Evolutionary conservation across 1,140 invertebrate species (phyloP), one percentile per base, ranked within the genome.

Genomic region (Atta cephalotes): DNA sequence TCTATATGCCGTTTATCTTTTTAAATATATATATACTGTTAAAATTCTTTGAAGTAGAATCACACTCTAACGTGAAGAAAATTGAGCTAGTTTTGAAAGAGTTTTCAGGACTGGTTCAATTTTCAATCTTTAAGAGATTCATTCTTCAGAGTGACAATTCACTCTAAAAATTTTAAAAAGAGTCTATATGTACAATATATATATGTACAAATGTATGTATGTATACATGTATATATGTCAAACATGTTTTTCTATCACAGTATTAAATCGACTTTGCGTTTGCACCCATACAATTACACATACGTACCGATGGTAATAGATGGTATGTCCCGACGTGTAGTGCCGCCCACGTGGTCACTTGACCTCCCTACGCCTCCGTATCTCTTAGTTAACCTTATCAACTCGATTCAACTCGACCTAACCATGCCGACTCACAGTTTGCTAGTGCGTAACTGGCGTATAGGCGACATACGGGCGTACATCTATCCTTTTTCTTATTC

Each of bases 371-470:
- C 94, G 94, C 94, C 94, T 92, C 93, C 94, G 91, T 93, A 94
- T 93, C 92, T 93, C 90, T 91, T 89, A 94, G 92, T 95, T 95
- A 95, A 95, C 94, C 94, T 95, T 95, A 95, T 95, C 93, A 95
- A 95, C 91, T 93, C 89, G 92, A 92, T 91, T 93, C 92, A 92
- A 94, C 92, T 93, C 91, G 92, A 93, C 89, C 92, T 93, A 94
- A 94, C 93, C 92, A 88, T 81, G 88, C 85, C 85, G 77, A 86
- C 39, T 88, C 89, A 86, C 80, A 62, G 80, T 62, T 84, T 76
- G 56, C 70, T 62, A 76, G 80, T 35, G 80, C 80, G 68, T 76
- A 84, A 84, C 80, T 58, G 56, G 31, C 39, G 25, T 72, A 81
- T 10, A 81, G 78, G 88, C 82, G n/a, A 45, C 79, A 80, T 66